Conservation (phyloP, 2,888 invertebrate genomes). For the Erebia aethiops region DNA sequence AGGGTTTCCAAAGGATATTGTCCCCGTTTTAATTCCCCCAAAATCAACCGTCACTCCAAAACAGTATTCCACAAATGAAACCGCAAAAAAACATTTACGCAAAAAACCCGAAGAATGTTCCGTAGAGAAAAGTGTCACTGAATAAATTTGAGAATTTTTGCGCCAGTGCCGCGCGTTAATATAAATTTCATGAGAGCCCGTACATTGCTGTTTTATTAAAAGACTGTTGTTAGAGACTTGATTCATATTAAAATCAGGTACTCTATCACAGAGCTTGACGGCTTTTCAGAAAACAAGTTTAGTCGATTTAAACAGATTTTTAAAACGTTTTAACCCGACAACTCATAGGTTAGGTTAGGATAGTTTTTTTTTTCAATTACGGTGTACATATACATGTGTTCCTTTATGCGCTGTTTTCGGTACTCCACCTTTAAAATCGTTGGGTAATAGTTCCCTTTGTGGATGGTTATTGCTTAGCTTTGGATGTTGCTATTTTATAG, state of each 20-base stretch:
- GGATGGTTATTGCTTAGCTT: background rate
- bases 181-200: constrained; percentile 64
- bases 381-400: background rate
- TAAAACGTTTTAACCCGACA: background rate
- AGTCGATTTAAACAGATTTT: background rate
- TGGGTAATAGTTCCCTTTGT: background rate
- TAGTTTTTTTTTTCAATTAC: background rate
- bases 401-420: background rate
- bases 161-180: constrained; percentile 59
- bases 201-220: constrained; percentile 62
- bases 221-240: constrained; percentile 53
- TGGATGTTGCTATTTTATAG: background rate
- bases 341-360: background rate
- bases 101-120: constrained; percentile 36
- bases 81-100: constrained; percentile 40
- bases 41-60: constrained; percentile 17
- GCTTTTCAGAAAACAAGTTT: background rate
- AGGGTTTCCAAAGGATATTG: background rate
- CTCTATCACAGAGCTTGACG: background rate
- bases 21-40: background rate
- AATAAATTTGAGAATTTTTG: constrained; percentile 50
- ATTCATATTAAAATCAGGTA: constrained; percentile 53
- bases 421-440: background rate
- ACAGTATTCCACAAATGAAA: constrained; percentile 34
- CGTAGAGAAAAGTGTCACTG: constrained; percentile 42